Evolutionary conservation across 1,140 invertebrate species (phyloP).

Genomic region (Bombyx mandarina): DNA sequence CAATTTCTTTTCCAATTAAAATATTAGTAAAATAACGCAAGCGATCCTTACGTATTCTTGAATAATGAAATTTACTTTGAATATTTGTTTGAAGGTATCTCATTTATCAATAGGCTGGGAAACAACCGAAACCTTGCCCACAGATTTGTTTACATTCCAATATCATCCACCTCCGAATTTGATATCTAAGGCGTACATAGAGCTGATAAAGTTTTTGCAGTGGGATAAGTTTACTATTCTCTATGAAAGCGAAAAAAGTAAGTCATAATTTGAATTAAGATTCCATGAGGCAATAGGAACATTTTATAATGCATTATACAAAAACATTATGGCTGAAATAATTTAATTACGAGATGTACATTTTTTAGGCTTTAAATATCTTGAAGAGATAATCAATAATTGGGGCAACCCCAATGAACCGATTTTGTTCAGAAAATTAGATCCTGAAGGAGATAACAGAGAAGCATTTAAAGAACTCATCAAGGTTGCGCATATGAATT

Average conservation of each 20-base stretch:
- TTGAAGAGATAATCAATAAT: slow-evolving; percentile 54
- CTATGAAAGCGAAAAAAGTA: slow-evolving; percentile 83
- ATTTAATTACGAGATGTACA: no score
- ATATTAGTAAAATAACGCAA: no score
- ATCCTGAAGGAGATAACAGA: slow-evolving; percentile 45
- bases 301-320: no score
- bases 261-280: slow-evolving; percentile 10
- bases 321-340: no score
- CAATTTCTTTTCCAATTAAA: no score
- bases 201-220: slow-evolving; percentile 79
- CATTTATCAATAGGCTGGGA: slow-evolving; percentile 62
- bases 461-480: slow-evolving; percentile 57
- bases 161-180: slow-evolving; percentile 81
- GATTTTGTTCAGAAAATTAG: slow-evolving; percentile 47
- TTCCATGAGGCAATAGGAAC: no score
- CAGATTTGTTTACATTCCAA: slow-evolving; percentile 74
- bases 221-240: slow-evolving; percentile 87
- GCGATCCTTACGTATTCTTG: neutral
- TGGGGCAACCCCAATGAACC: slow-evolving; percentile 45
- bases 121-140: slow-evolving; percentile 66
- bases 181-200: slow-evolving; percentile 80
- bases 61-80: neutral
- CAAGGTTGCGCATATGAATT: slow-evolving; percentile 45
- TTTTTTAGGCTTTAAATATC: slow-evolving; percentile 45
- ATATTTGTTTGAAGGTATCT: slow-evolving; percentile 35